phyloP scores from a whole-genome alignment of 2,113 vertebrate species.

The Gnathonemus echidnorhynchus region DNA sequence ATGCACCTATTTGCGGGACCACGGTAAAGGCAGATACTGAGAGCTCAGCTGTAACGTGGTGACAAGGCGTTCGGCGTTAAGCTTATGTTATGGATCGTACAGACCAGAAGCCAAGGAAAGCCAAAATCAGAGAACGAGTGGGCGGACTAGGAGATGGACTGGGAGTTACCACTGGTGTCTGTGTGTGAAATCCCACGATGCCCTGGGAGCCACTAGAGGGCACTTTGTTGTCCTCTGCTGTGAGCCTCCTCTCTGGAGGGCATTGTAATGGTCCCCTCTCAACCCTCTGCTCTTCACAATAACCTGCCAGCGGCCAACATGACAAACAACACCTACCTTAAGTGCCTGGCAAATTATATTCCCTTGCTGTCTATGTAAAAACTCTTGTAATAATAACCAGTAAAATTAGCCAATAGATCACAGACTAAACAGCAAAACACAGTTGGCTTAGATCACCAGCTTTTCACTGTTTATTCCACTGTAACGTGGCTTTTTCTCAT shows the following conservation, averaged over 20 bases:
- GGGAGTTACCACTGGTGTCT: background rate
- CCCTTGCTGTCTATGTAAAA: background rate
- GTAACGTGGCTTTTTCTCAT: background rate
- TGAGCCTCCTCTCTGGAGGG: background rate
- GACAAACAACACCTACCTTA: background rate
- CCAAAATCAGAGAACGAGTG: too few species aligned
- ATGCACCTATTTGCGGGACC: background rate
- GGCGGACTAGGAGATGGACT: background rate
- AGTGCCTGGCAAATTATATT: background rate
- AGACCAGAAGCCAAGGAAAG: background rate
- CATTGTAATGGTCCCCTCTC: background rate
- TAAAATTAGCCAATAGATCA: background rate
- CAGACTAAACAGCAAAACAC: background rate
- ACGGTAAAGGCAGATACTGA: background rate
- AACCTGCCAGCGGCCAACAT: background rate
- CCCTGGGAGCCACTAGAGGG: background rate
- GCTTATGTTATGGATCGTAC: background rate
- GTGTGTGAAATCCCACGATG: background rate
- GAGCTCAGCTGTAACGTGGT: background rate
- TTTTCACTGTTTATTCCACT: background rate
- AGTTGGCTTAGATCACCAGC: background rate
- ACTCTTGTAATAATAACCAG: background rate
- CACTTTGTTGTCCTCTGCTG: slow-evolving; percentile 1
- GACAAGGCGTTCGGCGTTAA: background rate
- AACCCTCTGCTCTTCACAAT: background rate